Percentiles rank a stretch among this genome's conserved stretches.
Conservation (phyloP, 2,797 vertebrate species). For the Notamacropus eugenii region DNA sequence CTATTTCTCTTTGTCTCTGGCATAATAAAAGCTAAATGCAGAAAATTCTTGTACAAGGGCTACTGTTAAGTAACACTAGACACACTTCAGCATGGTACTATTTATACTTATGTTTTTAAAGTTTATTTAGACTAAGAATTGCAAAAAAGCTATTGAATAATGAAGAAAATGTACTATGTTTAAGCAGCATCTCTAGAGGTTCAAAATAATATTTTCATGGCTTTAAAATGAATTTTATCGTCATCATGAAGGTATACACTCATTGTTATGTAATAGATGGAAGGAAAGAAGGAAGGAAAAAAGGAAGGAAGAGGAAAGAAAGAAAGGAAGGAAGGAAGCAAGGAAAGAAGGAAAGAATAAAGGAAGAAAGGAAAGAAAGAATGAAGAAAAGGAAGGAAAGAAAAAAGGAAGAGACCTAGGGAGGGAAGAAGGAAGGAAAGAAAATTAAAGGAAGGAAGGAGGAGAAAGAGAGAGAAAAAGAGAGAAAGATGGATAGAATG, state of each 20-base stretch:
- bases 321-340: not conserved
- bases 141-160: not conserved
- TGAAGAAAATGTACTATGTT: not conserved
- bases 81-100: not conserved
- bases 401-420: too few species aligned
- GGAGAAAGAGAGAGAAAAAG: too few species aligned
- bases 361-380: too few species aligned
- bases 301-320: not conserved
- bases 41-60: not conserved
- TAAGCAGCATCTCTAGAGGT: not conserved
- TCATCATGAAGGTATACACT: not conserved
- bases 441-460: not conserved
- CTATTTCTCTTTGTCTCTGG: not conserved
- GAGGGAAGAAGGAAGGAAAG: not conserved
- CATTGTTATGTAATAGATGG: not conserved
- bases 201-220: not conserved
- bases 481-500: not conserved
- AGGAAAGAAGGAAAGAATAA: accelerated
- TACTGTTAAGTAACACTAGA: not conserved
- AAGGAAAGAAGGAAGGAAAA: not conserved
- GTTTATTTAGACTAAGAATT: not conserved
- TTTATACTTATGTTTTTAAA: not conserved
- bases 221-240: not conserved
- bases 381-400: not conserved
- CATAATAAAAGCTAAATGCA: not conserved